Evolutionary conservation across 1,140 invertebrate species (phyloP).

Genomic region (Trissolcus basalis): DNA sequence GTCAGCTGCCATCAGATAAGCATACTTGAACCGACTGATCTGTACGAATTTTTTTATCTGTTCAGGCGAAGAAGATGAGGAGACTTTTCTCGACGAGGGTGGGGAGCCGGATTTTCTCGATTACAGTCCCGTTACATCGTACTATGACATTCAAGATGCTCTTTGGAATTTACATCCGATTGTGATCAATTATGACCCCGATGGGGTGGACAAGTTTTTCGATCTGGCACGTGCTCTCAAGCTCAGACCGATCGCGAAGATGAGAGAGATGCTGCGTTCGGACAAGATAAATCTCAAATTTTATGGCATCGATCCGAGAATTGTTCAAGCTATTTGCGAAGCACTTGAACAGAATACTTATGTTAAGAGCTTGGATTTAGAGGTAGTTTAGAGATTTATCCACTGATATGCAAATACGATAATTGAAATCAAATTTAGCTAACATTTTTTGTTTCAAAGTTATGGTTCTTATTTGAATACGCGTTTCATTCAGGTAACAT

Average conservation of each 20-base stretch:
- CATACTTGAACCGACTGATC: no score
- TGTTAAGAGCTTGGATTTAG: constrained; percentile 70
- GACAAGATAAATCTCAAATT: constrained; percentile 66
- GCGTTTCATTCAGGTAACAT: no score
- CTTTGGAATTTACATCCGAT: constrained; percentile 59
- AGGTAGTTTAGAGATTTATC: constrained; percentile 56
- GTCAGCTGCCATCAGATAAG: no score
- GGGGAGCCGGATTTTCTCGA: no score
- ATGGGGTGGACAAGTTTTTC: constrained; percentile 65
- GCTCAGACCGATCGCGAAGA: constrained; percentile 57
- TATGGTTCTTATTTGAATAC: not conserved
- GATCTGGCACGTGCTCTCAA: constrained; percentile 48
- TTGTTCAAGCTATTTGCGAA: constrained; percentile 69
- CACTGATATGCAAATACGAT: not conserved
- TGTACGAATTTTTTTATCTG: no score
- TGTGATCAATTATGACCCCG: constrained; percentile 37
- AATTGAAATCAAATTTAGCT: not conserved
- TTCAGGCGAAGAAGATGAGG: no score
- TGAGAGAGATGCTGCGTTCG: constrained; percentile 60
- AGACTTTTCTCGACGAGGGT: no score
- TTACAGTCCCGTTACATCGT: no score
- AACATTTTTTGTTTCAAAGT: not conserved
- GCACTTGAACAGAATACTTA: constrained; percentile 68
- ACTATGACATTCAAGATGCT: constrained; percentile 12
- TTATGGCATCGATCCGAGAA: constrained; percentile 70